phyloP scores from a whole-genome alignment of 2,113 vertebrate species.

The Anarrhichthys ocellatus region DNA sequence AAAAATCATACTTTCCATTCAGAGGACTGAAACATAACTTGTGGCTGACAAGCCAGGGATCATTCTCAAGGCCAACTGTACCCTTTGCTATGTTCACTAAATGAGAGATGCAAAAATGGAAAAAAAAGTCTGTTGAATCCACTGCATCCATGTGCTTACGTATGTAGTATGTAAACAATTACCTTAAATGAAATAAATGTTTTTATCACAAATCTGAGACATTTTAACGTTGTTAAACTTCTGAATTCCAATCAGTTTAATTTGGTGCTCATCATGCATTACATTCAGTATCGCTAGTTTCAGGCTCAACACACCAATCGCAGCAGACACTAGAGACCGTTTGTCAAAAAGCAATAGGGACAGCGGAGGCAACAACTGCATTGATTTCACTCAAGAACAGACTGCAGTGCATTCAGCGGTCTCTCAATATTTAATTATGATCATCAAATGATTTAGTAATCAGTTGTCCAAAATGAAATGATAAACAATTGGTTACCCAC shows the following conservation, averaged over 20 bases:
- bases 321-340: constrained; percentile 25
- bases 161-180: constrained; percentile 86
- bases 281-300: constrained; percentile 50
- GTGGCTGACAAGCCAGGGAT: constrained; percentile 64
- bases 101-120: constrained; percentile 67
- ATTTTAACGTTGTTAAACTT: constrained; percentile 77
- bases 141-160: constrained; percentile 79
- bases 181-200: constrained; percentile 85
- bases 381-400: constrained; percentile 26
- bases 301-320: constrained; percentile 16
- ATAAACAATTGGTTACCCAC: constrained; percentile 21
- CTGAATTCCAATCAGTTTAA: constrained; percentile 62
- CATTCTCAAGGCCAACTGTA: constrained; percentile 63
- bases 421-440: constrained; percentile 13
- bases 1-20: constrained; percentile 70
- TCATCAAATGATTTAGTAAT: constrained; percentile 14
- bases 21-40: constrained; percentile 68
- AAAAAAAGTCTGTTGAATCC: constrained; percentile 73
- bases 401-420: constrained; percentile 12
- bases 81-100: constrained; percentile 73
- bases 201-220: constrained; percentile 84
- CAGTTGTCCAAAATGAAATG: not conserved
- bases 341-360: constrained; percentile 26
- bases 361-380: not conserved
- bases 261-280: constrained; percentile 59